Evolutionary conservation across 2,797 vertebrate species (phyloP).

Genomic region (Morus bassanus): DNA sequence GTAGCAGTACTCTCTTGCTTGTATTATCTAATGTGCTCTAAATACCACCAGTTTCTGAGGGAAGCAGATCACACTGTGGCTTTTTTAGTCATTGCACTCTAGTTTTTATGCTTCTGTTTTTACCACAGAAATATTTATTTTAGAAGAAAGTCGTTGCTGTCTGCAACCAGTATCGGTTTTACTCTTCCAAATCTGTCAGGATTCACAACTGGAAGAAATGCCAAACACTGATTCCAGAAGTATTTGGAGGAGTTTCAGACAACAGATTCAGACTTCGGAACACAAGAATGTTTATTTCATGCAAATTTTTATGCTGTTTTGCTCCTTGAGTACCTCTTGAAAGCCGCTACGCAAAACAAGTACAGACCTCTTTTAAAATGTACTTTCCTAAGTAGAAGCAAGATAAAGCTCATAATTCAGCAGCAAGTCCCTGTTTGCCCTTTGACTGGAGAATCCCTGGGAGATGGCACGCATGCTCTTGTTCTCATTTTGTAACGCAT

Average conservation of each 20-base stretch:
- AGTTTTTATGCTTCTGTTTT: background rate
- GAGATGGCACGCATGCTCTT: background rate
- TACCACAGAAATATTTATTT: slow-evolving; percentile 1
- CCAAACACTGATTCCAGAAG: background rate
- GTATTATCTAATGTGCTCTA: background rate
- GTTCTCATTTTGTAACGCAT: background rate
- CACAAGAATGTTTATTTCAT: slow-evolving; percentile 18
- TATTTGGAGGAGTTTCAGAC: slow-evolving; percentile 12
- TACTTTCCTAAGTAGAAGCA: background rate
- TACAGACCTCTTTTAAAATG: background rate
- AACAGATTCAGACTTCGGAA: background rate
- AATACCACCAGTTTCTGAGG: background rate
- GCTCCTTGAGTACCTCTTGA: background rate
- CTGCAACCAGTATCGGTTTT: background rate
- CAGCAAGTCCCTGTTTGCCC: background rate
- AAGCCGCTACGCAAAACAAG: background rate
- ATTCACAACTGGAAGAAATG: background rate
- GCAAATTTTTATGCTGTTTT: background rate
- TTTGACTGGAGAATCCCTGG: background rate
- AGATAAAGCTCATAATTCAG: background rate
- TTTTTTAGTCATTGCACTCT: background rate
- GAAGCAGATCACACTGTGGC: background rate
- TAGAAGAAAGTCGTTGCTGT: background rate
- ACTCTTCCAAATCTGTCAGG: slow-evolving; percentile 11
- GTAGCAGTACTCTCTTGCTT: background rate